Base-by-base conservation (phyloP, 2,113 vertebrate genomes). In the Mus pahari region DNA sequence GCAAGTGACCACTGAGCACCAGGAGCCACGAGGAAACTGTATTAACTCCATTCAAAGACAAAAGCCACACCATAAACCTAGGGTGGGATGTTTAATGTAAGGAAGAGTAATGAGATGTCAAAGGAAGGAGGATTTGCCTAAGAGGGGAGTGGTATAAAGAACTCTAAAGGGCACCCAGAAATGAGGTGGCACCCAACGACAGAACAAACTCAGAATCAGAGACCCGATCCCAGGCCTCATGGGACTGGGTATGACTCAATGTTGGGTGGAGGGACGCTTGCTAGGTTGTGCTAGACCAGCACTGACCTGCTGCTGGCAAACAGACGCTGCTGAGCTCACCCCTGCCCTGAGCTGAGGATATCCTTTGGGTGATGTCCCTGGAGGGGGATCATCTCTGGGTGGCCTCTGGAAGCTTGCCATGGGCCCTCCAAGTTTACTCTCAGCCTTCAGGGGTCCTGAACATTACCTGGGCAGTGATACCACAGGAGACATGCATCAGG, bases 221-320 rank as follows among this genome's bases (percentile, higher is more conserved):
- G 83, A 26, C 28, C 28, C 42, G 55, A 58, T 64, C 58, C 77
- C 31, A 83, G 73, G 3, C n/a, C 39, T 74, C 70, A 10, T 1
- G 48, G 48, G 3, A 42, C 19, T 36, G 36, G 66, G 14, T 33
- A 3, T 39, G 39, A 39, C 0, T 79, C 50, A 74, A 53, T 13
- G 36, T 73, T 2, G 16, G 7, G 3, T 17, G 14, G 60, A 7
- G 5, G 19, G n/a, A 31, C 10, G 33, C 24, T 22, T 17, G 0
- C 50, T 7, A 5, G 36, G 53, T 26, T 77, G 79, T 28, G 42
- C 20, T 2, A 5, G 62, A 36, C 28, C 86, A 81, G 90, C 31
- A 17, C 19, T 17, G 19, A 42, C 11, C 42, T 53, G 62, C 78
- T n/a, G 36, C 2, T n/a, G 26, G 73, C 83, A 78, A 68, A 5